These are phyloP conservation scores for Teleopsis dalmanni DNA, from an alignment of 1,140 invertebrate genomes.

Conservation along the genomic window DNA sequence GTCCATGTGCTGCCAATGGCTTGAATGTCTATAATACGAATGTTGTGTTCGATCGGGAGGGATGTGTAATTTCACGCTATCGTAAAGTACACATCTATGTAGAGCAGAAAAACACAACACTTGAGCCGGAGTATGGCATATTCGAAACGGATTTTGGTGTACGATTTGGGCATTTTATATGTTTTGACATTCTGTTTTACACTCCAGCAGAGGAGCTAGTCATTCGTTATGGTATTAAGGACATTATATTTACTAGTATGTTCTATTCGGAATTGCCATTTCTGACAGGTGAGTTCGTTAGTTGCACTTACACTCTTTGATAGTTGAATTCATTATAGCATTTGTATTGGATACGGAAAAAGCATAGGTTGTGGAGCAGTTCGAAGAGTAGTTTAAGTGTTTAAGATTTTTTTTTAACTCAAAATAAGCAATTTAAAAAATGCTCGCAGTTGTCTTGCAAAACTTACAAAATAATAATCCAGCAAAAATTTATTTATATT, in stretches of 20 bases:
- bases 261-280: conserved; percentile 68
- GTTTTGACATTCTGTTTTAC: conserved; percentile 70
- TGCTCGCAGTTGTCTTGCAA: too few species aligned
- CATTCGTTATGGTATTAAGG: conserved; percentile 46
- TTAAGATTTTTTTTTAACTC: too few species aligned
- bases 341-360: too few species aligned
- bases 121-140: conserved; percentile 44
- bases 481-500: too few species aligned
- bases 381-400: too few species aligned
- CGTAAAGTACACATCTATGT: conserved; percentile 66
- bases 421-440: too few species aligned
- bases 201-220: conserved; percentile 47
- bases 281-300: conserved; percentile 51
- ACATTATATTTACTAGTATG: conserved; percentile 63
- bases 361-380: too few species aligned
- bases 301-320: not conserved
- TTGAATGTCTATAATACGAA: conserved; percentile 60
- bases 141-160: conserved; percentile 78
- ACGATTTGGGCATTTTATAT: conserved; percentile 69
- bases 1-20: conserved; percentile 29
- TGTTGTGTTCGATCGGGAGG: conserved; percentile 59
- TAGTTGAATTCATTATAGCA: too few species aligned
- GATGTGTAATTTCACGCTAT: conserved; percentile 55
- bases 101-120: conserved; percentile 24
- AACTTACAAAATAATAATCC: too few species aligned